Conservation (phyloP, 2,797 vertebrate genomes). For the Yasuhikotakia modesta region DNA sequence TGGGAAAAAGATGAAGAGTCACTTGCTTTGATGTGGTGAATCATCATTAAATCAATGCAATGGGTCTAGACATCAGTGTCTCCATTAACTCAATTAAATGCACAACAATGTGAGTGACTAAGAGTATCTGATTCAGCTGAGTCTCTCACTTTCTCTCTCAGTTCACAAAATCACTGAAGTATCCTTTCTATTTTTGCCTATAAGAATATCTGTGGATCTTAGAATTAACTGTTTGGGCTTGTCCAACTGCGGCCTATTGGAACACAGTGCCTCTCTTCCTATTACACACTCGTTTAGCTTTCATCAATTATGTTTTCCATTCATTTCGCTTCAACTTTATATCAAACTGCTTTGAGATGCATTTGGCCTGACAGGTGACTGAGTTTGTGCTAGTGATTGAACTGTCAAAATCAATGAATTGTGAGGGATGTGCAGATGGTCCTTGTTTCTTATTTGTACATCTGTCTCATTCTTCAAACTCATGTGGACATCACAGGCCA, state of each 20-base stretch:
- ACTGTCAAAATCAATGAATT: conserved; percentile 34
- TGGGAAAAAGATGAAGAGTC: conserved; percentile 18
- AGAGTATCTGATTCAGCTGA: conserved; percentile 6
- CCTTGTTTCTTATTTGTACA: neutral
- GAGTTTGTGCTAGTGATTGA: conserved; percentile 29
- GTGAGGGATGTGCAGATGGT: neutral
- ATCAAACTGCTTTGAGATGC: conserved; percentile 15
- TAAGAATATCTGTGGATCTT: neutral
- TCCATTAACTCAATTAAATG: conserved; percentile 41
- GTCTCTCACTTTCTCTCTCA: conserved; percentile 12
- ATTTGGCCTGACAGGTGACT: conserved; percentile 13
- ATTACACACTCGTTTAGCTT: neutral
- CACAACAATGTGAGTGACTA: conserved; percentile 29
- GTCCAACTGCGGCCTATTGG: neutral
- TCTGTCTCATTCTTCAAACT: conserved; percentile 1
- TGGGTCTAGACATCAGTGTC: conserved; percentile 24
- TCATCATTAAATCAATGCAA: conserved; percentile 35
- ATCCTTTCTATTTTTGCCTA: neutral
- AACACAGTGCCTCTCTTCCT: neutral
- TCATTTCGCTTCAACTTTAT: conserved; percentile 1
- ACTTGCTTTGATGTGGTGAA: conserved; percentile 30
- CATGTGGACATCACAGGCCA: neutral
- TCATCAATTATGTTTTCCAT: conserved; percentile 5
- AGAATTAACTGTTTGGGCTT: neutral
- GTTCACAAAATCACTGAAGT: conserved; percentile 1